These are phyloP conservation scores for Sciurus carolinensis DNA, from an alignment of 2,797 vertebrate genomes.

Conservation along the genomic window DNA sequence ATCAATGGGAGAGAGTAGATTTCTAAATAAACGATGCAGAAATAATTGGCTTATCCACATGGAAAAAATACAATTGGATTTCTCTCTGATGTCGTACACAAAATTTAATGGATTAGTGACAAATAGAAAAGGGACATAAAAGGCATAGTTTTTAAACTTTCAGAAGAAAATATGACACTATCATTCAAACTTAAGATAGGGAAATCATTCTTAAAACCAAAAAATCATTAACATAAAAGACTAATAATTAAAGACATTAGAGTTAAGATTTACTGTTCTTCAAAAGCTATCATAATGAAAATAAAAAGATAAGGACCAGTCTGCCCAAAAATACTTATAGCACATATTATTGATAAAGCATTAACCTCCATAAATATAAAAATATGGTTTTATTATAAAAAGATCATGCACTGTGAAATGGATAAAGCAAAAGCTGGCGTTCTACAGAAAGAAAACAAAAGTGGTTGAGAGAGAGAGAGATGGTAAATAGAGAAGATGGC, in stretches of 20 bases:
- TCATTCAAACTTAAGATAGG: background rate
- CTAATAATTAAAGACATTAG: background rate
- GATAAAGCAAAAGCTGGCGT: background rate
- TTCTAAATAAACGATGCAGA: background rate
- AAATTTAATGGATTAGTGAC: constrained; percentile 28
- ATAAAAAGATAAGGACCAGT: background rate
- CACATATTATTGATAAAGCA: background rate
- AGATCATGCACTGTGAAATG: background rate
- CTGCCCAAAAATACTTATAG: background rate
- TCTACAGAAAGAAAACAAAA: background rate
- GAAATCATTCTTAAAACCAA: background rate
- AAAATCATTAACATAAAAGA: background rate
- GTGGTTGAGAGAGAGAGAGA: background rate
- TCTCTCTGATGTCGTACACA: background rate
- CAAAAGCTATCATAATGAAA: background rate
- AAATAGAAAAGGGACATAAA: background rate
- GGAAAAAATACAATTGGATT: constrained; percentile 47
- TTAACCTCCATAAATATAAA: background rate
- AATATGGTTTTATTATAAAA: background rate
- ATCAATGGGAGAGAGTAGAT: background rate
- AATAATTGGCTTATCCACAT: constrained; percentile 33
- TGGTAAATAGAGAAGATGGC: background rate
- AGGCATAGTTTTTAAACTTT: background rate
- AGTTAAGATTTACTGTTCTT: background rate
- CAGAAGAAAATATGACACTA: background rate